Evolutionary conservation across 1,140 invertebrate species (phyloP).

Genomic region (Chionoecetes opilio): DNA sequence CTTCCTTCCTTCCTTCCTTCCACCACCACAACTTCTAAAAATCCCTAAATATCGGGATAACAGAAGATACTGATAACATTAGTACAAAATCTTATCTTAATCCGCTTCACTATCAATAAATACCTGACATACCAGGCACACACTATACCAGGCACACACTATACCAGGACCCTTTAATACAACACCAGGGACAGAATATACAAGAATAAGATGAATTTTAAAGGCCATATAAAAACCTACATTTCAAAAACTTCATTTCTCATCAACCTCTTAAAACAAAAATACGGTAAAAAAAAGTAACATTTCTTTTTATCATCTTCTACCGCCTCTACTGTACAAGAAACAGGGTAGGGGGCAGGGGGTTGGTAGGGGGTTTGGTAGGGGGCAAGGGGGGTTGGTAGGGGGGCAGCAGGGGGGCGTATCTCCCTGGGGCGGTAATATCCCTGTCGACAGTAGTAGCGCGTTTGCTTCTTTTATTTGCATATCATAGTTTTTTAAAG

Average conservation of each 20-base stretch:
- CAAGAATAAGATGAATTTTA: too few relatives aligned
- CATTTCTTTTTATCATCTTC: too few relatives aligned
- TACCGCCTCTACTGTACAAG: too few relatives aligned
- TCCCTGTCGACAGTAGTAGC: slow-evolving; percentile 69
- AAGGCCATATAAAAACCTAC: too few relatives aligned
- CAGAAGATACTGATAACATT: too few relatives aligned
- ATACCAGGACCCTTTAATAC: too few relatives aligned
- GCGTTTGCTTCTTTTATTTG: slow-evolving; percentile 73
- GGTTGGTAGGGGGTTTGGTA: not conserved
- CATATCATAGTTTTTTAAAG: slow-evolving; percentile 67
- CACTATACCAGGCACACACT: not conserved
- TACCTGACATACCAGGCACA: not conserved
- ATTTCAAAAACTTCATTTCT: not conserved
- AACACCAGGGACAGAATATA: too few relatives aligned
- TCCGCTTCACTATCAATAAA: not conserved
- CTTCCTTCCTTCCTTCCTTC: too few relatives aligned
- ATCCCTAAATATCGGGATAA: not conserved
- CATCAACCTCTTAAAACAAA: not conserved
- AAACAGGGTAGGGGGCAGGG: not conserved
- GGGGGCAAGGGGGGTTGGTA: not conserved
- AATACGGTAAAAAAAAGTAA: not conserved
- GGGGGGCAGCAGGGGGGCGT: slow-evolving; percentile 32
- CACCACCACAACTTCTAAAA: not conserved
- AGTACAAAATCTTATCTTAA: not conserved
- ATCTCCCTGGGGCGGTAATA: slow-evolving; percentile 71